These are phyloP conservation scores for Saccostrea glomerata DNA, from an alignment of 1,140 invertebrate genomes.

Conservation along the genomic window DNA sequence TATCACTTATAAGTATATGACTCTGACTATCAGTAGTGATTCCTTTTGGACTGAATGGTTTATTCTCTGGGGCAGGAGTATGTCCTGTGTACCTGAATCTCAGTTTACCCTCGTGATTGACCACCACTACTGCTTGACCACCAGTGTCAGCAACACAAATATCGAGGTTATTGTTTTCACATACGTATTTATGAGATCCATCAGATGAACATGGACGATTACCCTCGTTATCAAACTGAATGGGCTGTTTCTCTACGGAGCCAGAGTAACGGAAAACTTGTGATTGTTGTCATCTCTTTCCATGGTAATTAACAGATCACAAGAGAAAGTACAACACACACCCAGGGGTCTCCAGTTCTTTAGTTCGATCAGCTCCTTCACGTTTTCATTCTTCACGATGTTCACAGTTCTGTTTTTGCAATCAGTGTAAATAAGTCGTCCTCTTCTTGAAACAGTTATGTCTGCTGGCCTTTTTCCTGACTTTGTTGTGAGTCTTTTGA, in stretches of 20 bases:
- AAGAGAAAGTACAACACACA: neutral
- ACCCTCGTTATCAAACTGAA: neutral
- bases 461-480: neutral
- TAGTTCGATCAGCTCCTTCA: neutral
- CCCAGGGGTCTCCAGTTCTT: neutral
- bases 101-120: neutral
- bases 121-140: neutral
- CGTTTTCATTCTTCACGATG: neutral
- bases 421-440: neutral
- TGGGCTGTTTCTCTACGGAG: neutral
- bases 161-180: neutral
- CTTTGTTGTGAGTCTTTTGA: neutral
- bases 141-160: neutral
- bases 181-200: neutral
- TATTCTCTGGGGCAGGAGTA: neutral
- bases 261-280: conserved; percentile 1
- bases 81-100: neutral
- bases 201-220: neutral
- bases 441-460: neutral
- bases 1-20: neutral
- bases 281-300: neutral
- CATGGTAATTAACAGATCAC: neutral
- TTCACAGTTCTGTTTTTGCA: neutral
- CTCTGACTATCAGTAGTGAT: neutral
- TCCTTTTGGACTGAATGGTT: neutral